These are phyloP conservation scores for Drosophila ironensis DNA, from an alignment of 1,140 invertebrate genomes.

Conservation along the genomic window DNA sequence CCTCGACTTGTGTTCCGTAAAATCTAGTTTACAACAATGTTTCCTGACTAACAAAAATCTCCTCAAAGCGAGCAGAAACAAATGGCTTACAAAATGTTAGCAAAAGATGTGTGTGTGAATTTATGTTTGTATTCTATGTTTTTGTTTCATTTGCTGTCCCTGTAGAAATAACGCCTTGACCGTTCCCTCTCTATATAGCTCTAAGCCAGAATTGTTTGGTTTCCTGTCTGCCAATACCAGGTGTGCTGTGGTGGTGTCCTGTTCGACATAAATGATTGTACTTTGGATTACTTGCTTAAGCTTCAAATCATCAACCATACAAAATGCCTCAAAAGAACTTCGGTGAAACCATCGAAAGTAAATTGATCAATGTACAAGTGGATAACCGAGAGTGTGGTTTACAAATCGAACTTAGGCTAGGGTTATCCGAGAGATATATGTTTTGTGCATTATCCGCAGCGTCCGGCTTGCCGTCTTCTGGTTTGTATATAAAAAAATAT, in stretches of 20 bases:
- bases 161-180: constrained; percentile 52
- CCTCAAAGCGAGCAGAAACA: constrained; percentile 58
- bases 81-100: constrained; percentile 64
- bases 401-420: constrained; percentile 66
- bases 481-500: constrained; percentile 65
- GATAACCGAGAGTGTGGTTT: constrained; percentile 19
- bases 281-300: constrained; percentile 75
- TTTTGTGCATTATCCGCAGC: constrained; percentile 58
- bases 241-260: constrained; percentile 59
- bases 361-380: constrained; percentile 16
- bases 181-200: constrained; percentile 2
- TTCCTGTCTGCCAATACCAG: constrained; percentile 4
- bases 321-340: constrained; percentile 52
- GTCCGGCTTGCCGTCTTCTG: constrained; percentile 25
- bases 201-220: constrained; percentile 3
- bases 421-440: constrained; percentile 54
- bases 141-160: constrained; percentile 53
- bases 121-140: too few species aligned
- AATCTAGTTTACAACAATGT: neutral
- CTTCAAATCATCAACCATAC: constrained; percentile 58
- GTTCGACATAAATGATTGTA: constrained; percentile 79
- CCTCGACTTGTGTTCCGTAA: too few species aligned
- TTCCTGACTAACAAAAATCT: neutral
- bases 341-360: constrained; percentile 71
- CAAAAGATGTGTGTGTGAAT: constrained; percentile 58